phyloP scores from a whole-genome alignment of 1,140 invertebrate genomes.

The Aphis craccivora region DNA sequence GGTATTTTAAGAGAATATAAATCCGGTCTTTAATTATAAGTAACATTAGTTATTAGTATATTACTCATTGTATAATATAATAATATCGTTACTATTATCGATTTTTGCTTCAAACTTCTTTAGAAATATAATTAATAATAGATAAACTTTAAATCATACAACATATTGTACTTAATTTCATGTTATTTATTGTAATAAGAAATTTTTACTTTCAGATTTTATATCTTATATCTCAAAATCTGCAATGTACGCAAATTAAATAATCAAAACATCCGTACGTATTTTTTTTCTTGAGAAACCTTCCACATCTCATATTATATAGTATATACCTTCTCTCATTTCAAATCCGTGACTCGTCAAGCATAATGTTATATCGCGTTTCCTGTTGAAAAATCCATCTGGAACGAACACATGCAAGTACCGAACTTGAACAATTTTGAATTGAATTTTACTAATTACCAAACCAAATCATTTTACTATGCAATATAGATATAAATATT shows the following conservation, averaged over 20 bases:
- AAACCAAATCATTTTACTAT: neutral
- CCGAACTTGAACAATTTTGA: conserved; percentile 12
- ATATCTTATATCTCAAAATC: neutral
- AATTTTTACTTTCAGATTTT: neutral
- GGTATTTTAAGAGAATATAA: no score
- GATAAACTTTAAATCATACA: neutral
- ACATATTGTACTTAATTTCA: neutral
- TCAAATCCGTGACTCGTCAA: conserved; percentile 38
- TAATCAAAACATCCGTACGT: neutral
- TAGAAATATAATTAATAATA: neutral
- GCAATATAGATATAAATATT: neutral
- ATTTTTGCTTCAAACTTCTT: neutral
- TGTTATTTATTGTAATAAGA: neutral
- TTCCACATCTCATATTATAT: neutral
- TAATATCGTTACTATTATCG: neutral
- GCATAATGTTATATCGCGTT: neutral
- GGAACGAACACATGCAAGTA: conserved; percentile 14
- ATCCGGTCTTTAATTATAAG: no score
- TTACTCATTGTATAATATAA: neutral
- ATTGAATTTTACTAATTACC: conserved; percentile 1
- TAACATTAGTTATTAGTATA: neutral
- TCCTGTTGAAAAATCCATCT: conserved; percentile 19
- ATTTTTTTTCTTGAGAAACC: conserved; percentile 8
- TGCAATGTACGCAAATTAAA: neutral
- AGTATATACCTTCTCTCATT: neutral